Evolutionary conservation across 2,797 vertebrate species (phyloP), one percentile per base, ranked within the genome.

Genomic region (Hoplostethus atlanticus): DNA sequence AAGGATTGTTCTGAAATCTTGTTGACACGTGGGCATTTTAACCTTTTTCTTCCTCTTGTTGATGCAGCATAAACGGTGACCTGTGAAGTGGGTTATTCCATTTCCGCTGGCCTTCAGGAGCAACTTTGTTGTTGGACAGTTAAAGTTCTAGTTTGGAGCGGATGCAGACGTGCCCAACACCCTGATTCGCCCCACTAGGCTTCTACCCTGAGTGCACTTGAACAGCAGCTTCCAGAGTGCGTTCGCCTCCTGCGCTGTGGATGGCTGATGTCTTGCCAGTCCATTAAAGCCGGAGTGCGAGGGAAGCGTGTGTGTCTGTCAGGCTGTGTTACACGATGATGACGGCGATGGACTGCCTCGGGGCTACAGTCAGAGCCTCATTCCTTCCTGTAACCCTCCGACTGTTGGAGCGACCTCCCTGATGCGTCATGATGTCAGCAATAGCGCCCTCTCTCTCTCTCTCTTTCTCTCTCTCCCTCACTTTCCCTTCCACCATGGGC

Each of bases 231-330:
- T 82, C 73, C 63, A 62, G 56, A 76, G 79, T 28, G 42, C 71
- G 71, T 71, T 69, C 54, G 6, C 70, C 62, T 84, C 60, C 71
- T 75, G 74, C 46, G 54, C 77, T 30, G 64, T 56, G 80, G 74
- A 76, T n/a, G 71, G 63, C 81, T 75, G 64, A 83, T 88, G 89
- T 90, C 90, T 87, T 12, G 73, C n/a, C 85, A 86, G 83, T 89
- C 87, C 87, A 84, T 91, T 91, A 90, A 78, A 83, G 64, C 66
- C 36, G 0, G 80, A 86, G 76, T 80, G 72, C 63, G 51, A 79
- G 82, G 76, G 74, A 73, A 83, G 83, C 68, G 74, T 87, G 79
- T 88, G 86, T 91, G 21, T 21, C 83, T 89, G 89, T 91, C 91
- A 73, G 85, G 68, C 61, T n/a, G 1, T 5, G 71, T 92, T 91